Base-by-base conservation (phyloP, 1,140 invertebrate genomes). In the Trichonephila clavata region DNA sequence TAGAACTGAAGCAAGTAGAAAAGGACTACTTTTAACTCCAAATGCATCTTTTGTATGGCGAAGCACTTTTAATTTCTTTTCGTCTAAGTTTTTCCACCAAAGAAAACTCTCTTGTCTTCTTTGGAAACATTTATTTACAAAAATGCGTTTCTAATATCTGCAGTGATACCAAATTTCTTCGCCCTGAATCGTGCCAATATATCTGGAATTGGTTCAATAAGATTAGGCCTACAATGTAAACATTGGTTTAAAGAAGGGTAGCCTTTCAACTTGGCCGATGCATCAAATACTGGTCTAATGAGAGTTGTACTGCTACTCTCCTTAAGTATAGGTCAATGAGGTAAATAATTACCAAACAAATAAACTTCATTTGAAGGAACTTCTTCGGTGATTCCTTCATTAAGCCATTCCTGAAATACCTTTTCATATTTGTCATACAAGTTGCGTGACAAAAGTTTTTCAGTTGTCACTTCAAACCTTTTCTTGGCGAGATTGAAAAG, bases 211-310 rank as follows among this genome's bases (percentile, higher is more conserved):
- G 83, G 57, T 83, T 81, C 68, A n/a, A 91, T 81, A 14, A 81
- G 32, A 61, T 80, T 92, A 3, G 27, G 60, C 16, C 60, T 1
- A 8, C 6, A 43, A 2, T 65, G 24, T 57, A 92, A 86, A 65
- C 77, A 43, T 6, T 86, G 59, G 20, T 81, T 92, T 65, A 92
- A 43, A 32, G 60, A 92, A 27, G 80, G 59, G 59, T 24, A 21
- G 2, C 65, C 63, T 14, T 71, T 0, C 13, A 77, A 39, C 21
- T 43, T 39, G 65, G 68, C 63, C 4, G 65, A 77, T 32, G 65
- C 68, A 16, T 90, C 88, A 43, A 90, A 90, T n/a, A 90, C 88
- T 13, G 88, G 68, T n/a, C 88, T 50, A 32, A 90, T 90, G 20
- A 21, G 24, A 13, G 3, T 90, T 14, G 88, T 59, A 18, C 39